Evolutionary conservation across 2,888 invertebrate species (phyloP).

Genomic region (Syrista parreyssii): DNA sequence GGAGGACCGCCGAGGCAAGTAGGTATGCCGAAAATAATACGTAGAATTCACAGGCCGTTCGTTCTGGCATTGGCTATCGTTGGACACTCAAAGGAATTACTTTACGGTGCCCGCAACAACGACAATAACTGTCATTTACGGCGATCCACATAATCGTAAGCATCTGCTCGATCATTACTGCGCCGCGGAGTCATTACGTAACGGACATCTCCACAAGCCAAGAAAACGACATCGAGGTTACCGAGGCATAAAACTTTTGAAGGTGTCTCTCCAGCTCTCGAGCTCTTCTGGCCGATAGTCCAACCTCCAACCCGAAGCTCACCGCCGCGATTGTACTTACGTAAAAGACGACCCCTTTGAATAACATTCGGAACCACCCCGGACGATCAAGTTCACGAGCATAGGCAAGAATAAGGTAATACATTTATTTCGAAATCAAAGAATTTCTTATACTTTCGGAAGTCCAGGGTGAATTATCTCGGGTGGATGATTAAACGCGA

Average conservation of each 20-base stretch:
- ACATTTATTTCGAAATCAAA: no score
- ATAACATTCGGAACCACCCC: no score
- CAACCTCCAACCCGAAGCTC: no score
- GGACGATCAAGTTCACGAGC: no score
- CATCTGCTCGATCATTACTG: constrained; percentile 38
- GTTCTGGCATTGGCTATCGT: not conserved
- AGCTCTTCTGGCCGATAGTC: no score
- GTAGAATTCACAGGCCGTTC: not conserved
- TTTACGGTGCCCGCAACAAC: not conserved
- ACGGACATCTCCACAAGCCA: constrained; percentile 49
- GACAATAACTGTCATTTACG: constrained; percentile 2
- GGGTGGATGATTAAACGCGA: no score
- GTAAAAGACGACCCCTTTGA: no score
- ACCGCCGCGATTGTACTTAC: no score
- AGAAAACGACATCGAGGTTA: constrained; percentile 52
- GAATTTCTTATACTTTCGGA: no score
- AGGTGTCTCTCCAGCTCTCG: constrained; percentile 17
- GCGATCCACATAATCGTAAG: constrained; percentile 25
- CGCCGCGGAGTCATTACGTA: constrained; percentile 40
- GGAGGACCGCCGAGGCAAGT: not conserved
- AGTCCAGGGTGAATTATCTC: no score
- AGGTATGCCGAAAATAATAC: not conserved
- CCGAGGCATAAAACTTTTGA: constrained; percentile 48
- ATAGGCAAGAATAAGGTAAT: no score
- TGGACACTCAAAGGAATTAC: not conserved